Conservation (phyloP, 2,797 vertebrate genomes). For the Megalops cyprinoides region DNA sequence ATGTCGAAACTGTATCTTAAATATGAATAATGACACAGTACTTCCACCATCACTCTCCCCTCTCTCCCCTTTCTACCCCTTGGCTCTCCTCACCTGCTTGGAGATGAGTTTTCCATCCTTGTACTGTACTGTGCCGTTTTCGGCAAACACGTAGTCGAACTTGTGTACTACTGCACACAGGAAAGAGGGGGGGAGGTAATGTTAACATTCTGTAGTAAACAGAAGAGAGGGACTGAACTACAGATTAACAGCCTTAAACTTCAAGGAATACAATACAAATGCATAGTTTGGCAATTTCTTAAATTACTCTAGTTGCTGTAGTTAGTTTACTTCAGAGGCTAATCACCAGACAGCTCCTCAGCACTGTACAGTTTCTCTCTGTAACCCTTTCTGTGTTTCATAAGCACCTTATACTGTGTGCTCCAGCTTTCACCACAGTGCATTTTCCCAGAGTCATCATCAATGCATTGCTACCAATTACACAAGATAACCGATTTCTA, state of each 20-base stretch:
- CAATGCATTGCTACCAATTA: too few relatives aligned
- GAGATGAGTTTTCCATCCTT: slow-evolving; percentile 91
- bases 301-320: background rate
- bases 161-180: slow-evolving; percentile 84
- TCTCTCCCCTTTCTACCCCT: too few relatives aligned
- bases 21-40: background rate
- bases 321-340: too few relatives aligned
- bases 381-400: too few relatives aligned
- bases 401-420: too few relatives aligned
- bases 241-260: background rate
- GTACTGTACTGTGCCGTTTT: slow-evolving; percentile 96
- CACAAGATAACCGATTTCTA: too few relatives aligned
- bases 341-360: too few relatives aligned
- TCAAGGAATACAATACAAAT: background rate
- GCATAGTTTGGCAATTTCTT: background rate
- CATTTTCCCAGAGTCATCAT: too few relatives aligned
- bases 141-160: slow-evolving; percentile 96
- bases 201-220: background rate
- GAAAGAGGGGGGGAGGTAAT: slow-evolving; percentile 16
- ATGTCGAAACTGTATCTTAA: background rate
- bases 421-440: too few relatives aligned
- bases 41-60: background rate
- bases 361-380: too few relatives aligned
- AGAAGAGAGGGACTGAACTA: background rate
- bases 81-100: slow-evolving; percentile 80